These are phyloP conservation scores for Okamejei kenojei DNA, from an alignment of 2,797 vertebrate genomes.

Conservation along the genomic window DNA sequence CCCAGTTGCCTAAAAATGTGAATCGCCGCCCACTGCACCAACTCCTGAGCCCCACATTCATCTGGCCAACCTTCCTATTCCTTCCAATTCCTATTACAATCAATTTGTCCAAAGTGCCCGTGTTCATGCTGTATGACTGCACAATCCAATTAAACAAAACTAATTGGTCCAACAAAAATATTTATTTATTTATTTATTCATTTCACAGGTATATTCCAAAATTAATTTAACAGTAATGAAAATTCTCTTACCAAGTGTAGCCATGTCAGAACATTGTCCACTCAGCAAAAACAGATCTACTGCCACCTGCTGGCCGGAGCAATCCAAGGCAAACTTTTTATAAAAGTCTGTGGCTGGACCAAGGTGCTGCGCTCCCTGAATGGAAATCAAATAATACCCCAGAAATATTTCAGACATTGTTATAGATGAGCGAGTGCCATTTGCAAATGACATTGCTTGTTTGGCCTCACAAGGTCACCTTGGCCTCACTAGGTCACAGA, in stretches of 20 bases:
- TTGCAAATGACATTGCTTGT: neutral
- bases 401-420: neutral
- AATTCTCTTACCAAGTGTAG: conserved; percentile 75
- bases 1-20: too few species aligned
- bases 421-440: neutral
- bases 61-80: too few species aligned
- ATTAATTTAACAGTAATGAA: neutral
- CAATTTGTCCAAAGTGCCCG: too few species aligned
- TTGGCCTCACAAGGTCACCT: neutral
- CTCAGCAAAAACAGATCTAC: conserved; percentile 95
- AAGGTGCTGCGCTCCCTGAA: conserved; percentile 84
- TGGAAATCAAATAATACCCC: conserved; percentile 40
- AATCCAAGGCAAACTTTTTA: conserved; percentile 96
- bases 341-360: conserved; percentile 97
- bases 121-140: too few species aligned
- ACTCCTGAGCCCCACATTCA: too few species aligned
- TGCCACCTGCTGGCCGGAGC: conserved; percentile 90
- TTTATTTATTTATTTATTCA: neutral
- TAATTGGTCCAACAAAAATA: neutral
- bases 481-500: too few species aligned
- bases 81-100: too few species aligned
- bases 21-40: too few species aligned
- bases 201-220: neutral
- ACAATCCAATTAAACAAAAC: neutral
- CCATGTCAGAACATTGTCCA: conserved; percentile 90